Conservation (phyloP, 23 tunicate genomes). For the Styela clava region DNA sequence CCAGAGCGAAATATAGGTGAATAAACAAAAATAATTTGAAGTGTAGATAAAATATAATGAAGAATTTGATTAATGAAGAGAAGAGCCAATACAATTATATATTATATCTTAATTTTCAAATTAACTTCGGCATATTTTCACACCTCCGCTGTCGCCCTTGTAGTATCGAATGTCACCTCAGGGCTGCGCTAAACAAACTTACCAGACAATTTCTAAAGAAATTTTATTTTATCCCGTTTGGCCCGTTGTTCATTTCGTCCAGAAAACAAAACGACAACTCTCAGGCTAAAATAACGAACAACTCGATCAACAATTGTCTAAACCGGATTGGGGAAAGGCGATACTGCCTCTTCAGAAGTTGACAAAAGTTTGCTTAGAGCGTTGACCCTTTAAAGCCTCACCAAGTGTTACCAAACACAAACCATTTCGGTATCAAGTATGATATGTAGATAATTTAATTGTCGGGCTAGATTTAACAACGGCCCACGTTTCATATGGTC, state of each 20-base stretch:
- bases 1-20: no score
- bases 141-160: slow-evolving; percentile 1
- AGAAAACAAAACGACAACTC: not conserved
- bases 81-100: no score
- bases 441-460: not conserved
- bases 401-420: no score
- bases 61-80: no score
- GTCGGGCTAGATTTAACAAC: not conserved
- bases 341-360: slow-evolving; percentile 8
- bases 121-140: slow-evolving; percentile 6
- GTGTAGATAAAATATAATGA: no score
- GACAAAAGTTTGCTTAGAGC: not conserved
- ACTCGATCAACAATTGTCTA: slow-evolving; percentile 17
- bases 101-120: no score
- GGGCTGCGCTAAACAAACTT: slow-evolving; percentile 33
- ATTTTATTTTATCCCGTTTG: not conserved
- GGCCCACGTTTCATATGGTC: not conserved
- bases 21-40: no score
- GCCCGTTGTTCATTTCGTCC: not conserved
- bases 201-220: slow-evolving; percentile 1
- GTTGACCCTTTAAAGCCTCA: not conserved
- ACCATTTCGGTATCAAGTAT: no score
- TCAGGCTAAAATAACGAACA: slow-evolving; percentile 36
- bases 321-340: slow-evolving; percentile 15
- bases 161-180: slow-evolving; percentile 1